A percentile compares a stretch with the other conserved stretches of the same genome.
Evolutionary conservation across 2,113 vertebrate species (phyloP).

Genomic region (Dunckerocampus dactyliophorus): DNA sequence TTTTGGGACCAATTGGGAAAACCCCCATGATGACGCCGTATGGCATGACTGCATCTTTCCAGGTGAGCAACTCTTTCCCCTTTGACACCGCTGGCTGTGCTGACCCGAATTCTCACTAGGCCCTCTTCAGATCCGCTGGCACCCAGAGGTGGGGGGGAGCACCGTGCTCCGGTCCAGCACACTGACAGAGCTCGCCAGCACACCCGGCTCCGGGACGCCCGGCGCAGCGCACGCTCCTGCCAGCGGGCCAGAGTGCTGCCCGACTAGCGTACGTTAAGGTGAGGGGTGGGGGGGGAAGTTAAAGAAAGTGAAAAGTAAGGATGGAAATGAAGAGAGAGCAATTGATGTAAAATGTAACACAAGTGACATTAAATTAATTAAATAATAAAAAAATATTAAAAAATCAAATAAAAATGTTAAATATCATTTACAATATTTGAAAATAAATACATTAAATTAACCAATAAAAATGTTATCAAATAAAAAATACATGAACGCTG

Average conservation of each 20-base stretch:
- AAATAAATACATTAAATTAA: too few relatives aligned
- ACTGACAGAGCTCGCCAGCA: constrained; percentile 76
- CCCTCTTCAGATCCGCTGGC: constrained; percentile 77
- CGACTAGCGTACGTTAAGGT: constrained; percentile 46
- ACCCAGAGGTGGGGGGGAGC: constrained; percentile 63
- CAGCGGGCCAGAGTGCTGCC: constrained; percentile 70
- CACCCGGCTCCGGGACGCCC: constrained; percentile 71
- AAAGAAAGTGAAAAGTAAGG: neutral
- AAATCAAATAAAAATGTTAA: too few relatives aligned
- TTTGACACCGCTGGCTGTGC: constrained; percentile 41
- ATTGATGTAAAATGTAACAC: too few relatives aligned
- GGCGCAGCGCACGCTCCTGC: constrained; percentile 67
- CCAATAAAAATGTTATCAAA: too few relatives aligned
- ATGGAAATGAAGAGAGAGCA: constrained; percentile 4
- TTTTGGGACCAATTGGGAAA: neutral
- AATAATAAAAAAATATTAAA: too few relatives aligned
- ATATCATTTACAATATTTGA: too few relatives aligned
- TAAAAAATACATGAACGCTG: too few relatives aligned
- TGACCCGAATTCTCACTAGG: constrained; percentile 77
- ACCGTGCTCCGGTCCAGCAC: constrained; percentile 73
- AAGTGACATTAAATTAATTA: too few relatives aligned
- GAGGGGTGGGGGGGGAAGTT: constrained; percentile 10
- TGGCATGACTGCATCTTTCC: constrained; percentile 37
- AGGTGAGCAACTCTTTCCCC: constrained; percentile 19
- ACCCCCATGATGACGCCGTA: neutral